These are phyloP conservation scores for Gallinago undulata DNA, from an alignment of 2,113 vertebrate genomes.

Conservation along the genomic window DNA sequence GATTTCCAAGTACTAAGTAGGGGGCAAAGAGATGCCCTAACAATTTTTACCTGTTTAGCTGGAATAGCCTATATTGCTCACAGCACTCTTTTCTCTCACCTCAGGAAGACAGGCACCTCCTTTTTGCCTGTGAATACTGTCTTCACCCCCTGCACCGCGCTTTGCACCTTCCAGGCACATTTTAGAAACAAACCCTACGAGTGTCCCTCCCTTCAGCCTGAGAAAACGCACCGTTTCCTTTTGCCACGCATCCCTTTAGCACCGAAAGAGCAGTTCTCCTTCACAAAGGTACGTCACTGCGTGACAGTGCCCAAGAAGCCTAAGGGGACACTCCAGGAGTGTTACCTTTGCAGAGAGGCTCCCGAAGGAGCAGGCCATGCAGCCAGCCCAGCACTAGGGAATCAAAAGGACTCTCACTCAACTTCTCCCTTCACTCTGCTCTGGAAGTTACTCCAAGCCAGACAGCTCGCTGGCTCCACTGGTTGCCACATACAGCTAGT, in stretches of 20 bases:
- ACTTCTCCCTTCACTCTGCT: neutral
- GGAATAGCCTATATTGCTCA: neutral
- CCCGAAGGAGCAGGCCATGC: neutral
- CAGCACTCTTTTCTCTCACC: neutral
- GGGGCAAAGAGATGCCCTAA: neutral
- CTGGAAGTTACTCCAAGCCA: neutral
- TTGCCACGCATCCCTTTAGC: neutral
- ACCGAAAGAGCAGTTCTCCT: neutral
- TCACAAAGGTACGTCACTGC: accelerated
- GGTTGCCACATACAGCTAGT: neutral
- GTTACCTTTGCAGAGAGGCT: neutral
- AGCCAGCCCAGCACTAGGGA: neutral
- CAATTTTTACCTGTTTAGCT: neutral
- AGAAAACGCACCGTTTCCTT: neutral
- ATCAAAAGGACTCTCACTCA: neutral
- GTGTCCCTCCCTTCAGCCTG: too few relatives aligned
- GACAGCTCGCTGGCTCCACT: neutral
- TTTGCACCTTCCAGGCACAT: neutral
- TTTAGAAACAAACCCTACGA: accelerated
- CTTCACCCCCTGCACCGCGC: neutral
- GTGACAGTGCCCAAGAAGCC: accelerated
- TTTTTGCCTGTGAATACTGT: neutral
- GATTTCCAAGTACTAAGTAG: neutral
- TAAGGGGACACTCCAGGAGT: accelerated
- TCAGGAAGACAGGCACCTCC: neutral